Evolutionary conservation across 2,888 invertebrate genomes (phyloP), one percentile per base, ranked within the genome.

Genomic region (Hydraecia micacea): DNA sequence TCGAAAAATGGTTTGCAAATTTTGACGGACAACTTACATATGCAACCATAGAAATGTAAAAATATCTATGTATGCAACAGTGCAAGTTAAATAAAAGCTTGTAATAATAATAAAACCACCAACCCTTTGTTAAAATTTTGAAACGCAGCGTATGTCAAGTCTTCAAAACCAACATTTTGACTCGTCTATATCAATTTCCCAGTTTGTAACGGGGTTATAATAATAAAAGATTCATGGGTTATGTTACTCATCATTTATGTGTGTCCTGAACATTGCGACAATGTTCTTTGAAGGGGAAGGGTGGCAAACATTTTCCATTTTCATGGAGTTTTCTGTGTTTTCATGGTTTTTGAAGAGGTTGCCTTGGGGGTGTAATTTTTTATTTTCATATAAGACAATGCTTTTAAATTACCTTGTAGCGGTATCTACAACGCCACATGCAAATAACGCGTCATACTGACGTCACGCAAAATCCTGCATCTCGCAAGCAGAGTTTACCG

Each of bases 221-320:
- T 73, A 84, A 86, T 87, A 87, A 87, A 87, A 87, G 79, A 87
- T 87, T 80, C 75, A 86, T 74, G 63, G 67, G 68, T 73, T 83
- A 80, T 79, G 80, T 68, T 80, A 76, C 83, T 69, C 67, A 79
- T 73, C 77, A 74, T 79, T 80, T 70, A 66, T 66, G 80, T 79
- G 79, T 81, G 77, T 77, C 68, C 36, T 28, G 28, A 66, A 76
- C 79, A 74, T 78, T 84, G 52, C 55, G 49, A 49, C 58, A 80
- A 79, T 73, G 58, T 73, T 60, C 36, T 73, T 60, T 36, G 21
- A 60, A 49, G 46, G 36, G 68, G 46, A 68, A 32, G 67, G 68
- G 65, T 18, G 49, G 49, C 42, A 42, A 2, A 21, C 28, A 72
- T 63, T 77, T 70, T n/a, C 8, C 52, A 67, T 71, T 81, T 69